Percentiles rank a stretch among this genome's conserved stretches.
Conservation (phyloP, 1,140 invertebrate genomes). For the Cydia amplana region DNA sequence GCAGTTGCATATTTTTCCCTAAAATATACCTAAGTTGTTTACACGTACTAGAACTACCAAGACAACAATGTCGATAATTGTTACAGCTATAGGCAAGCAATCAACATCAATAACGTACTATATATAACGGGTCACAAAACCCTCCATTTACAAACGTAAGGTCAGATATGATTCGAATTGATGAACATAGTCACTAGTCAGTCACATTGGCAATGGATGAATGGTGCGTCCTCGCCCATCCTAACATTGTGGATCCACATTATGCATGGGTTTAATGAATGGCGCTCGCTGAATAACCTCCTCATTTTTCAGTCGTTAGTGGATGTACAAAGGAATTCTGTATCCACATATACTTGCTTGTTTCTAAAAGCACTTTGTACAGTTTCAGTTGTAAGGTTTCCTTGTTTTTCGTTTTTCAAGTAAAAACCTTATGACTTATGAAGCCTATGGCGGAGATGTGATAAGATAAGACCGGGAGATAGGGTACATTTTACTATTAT, state of each 20-base stretch:
- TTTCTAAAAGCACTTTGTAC: slow-evolving; percentile 35
- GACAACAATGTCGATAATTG: neutral
- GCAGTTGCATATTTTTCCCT: too few species aligned
- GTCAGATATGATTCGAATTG: slow-evolving; percentile 37
- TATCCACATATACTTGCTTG: slow-evolving; percentile 34
- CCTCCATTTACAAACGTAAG: slow-evolving; percentile 22
- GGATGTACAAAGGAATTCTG: slow-evolving; percentile 37
- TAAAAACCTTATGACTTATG: too few species aligned
- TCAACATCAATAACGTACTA: slow-evolving; percentile 5
- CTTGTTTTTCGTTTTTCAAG: neutral
- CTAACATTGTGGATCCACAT: slow-evolving; percentile 59
- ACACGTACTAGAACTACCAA: neutral
- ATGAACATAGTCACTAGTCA: slow-evolving; percentile 36
- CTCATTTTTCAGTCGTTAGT: slow-evolving; percentile 55
- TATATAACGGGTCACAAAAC: slow-evolving; percentile 24
- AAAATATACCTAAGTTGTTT: too few species aligned
- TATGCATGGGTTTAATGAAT: slow-evolving; percentile 49
- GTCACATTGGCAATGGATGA: slow-evolving; percentile 51
- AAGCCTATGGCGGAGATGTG: too few species aligned
- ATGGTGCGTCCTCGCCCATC: slow-evolving; percentile 66
- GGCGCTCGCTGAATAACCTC: slow-evolving; percentile 49
- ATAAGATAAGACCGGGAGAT: too few species aligned
- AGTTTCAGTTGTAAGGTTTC: slow-evolving; percentile 14
- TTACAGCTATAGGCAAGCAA: neutral
- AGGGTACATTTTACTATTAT: too few species aligned